Evolutionary conservation across 2,888 invertebrate species (phyloP).

Genomic region (Amorpha juglandis): DNA sequence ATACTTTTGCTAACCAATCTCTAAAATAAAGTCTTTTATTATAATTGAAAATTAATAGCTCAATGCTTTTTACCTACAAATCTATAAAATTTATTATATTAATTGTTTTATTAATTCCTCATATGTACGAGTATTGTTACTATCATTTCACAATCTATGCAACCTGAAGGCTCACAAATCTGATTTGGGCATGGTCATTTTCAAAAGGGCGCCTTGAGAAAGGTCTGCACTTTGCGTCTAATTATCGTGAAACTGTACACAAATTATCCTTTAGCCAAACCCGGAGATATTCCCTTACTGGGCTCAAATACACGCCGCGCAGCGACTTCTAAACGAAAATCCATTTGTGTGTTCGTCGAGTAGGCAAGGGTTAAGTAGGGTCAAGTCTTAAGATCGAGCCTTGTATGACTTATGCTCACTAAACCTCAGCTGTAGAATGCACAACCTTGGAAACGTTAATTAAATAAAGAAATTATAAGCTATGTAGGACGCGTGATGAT

Average conservation of each 20-base stretch:
- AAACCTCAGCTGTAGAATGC: background rate
- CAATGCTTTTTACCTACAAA: background rate
- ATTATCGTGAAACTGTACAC: background rate
- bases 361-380: background rate
- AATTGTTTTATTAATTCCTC: background rate
- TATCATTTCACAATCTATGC: background rate
- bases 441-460: background rate
- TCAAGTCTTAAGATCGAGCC: conserved; percentile 4
- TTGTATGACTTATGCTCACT: conserved; percentile 11
- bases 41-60: too few species aligned
- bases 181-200: conserved; percentile 13
- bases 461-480: too few species aligned
- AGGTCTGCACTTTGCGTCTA: conserved; percentile 8
- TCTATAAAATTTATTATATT: background rate
- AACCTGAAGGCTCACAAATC: background rate
- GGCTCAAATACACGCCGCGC: conserved; percentile 10
- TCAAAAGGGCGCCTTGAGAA: conserved; percentile 26
- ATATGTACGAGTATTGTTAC: background rate
- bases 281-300: conserved; percentile 15
- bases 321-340: conserved; percentile 16
- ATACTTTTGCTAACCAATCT: too few species aligned
- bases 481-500: background rate
- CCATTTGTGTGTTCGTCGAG: conserved; percentile 7
- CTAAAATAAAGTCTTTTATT: too few species aligned
- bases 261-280: conserved; percentile 15